These are phyloP conservation scores for Antheraea assamensis DNA, from an alignment of 2,888 invertebrate species.

Conservation along the genomic window DNA sequence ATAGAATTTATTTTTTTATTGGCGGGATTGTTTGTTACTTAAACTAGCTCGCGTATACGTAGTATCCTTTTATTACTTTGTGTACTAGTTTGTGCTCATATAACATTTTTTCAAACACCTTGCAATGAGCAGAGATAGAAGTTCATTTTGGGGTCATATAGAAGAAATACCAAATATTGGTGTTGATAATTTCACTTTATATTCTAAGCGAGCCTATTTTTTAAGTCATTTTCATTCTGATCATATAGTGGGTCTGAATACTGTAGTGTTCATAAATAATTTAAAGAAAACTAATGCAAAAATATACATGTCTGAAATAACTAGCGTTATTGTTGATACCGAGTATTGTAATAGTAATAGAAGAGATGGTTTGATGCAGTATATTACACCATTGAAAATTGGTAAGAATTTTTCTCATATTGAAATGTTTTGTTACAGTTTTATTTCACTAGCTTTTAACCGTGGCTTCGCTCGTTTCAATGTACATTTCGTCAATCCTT, in stretches of 20 bases:
- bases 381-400: conserved; percentile 42
- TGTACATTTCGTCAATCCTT: too few species aligned
- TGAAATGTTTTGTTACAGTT: background rate
- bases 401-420: conserved; percentile 40
- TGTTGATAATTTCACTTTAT: conserved; percentile 82
- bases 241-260: conserved; percentile 81
- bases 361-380: conserved; percentile 30
- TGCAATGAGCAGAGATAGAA: background rate
- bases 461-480: too few species aligned
- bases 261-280: conserved; percentile 27
- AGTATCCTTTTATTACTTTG: too few species aligned
- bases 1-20: too few species aligned
- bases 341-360: conserved; percentile 28
- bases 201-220: conserved; percentile 80
- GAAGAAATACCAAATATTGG: conserved; percentile 83
- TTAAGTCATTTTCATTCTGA: conserved; percentile 86
- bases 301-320: conserved; percentile 52
- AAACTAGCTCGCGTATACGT: too few species aligned
- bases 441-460: too few species aligned
- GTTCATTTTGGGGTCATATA: conserved; percentile 82
- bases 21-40: too few species aligned
- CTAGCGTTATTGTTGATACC: conserved; percentile 47
- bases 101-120: background rate
- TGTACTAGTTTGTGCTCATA: too few species aligned
- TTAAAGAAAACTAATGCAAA: conserved; percentile 35